These are phyloP conservation scores for Nansenia antarctica DNA, from an alignment of 2,113 vertebrate species.

Conservation along the genomic window DNA sequence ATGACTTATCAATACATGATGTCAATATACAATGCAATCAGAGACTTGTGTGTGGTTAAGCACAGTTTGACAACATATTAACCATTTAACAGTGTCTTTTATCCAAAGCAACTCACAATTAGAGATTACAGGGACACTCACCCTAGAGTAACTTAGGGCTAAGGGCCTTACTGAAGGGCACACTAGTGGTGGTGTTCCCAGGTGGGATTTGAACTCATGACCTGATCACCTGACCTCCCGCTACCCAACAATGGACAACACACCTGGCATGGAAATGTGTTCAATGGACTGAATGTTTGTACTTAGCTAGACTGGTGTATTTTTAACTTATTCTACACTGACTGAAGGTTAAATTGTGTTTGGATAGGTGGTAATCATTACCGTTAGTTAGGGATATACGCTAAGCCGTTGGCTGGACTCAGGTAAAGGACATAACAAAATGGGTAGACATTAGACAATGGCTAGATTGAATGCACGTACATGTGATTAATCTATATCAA, in stretches of 20 bases:
- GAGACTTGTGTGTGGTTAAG: no score
- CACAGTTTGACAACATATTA: no score
- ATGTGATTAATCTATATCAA: no score
- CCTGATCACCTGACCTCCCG: no score
- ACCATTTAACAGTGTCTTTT: no score
- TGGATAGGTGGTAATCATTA: conserved; percentile 10
- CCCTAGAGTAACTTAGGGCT: no score
- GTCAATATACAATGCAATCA: not conserved
- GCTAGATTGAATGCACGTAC: not conserved
- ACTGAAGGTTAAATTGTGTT: conserved; percentile 4
- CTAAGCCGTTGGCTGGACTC: not conserved
- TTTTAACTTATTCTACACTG: not conserved
- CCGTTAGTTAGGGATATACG: not conserved
- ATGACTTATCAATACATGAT: not conserved
- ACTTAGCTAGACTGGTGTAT: not conserved
- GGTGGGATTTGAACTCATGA: no score
- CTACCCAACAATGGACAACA: not conserved
- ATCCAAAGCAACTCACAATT: no score
- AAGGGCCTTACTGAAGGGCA: no score
- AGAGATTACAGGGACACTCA: no score
- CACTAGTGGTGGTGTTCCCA: no score
- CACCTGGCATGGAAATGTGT: not conserved
- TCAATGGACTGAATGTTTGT: not conserved
- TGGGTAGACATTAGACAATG: not conserved
- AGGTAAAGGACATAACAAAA: not conserved